phyloP scores from a whole-genome alignment of 1,140 invertebrate genomes.

The Arctopsyche grandis region DNA sequence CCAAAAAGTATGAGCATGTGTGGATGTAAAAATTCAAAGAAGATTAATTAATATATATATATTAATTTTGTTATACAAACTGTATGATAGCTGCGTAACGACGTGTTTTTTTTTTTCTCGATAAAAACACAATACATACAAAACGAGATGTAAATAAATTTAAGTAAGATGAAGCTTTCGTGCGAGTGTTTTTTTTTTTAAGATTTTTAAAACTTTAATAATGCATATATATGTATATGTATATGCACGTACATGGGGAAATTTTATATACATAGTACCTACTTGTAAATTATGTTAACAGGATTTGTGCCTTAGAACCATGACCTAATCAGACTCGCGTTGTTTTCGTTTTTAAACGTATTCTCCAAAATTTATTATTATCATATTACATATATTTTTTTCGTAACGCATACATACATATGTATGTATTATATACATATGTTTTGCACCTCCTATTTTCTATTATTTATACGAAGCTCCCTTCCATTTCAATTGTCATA shows the following conservation, averaged over 20 bases:
- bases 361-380: no score
- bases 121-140: background rate
- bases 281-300: slow-evolving; percentile 33
- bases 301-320: slow-evolving; percentile 43
- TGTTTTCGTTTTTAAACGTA: background rate
- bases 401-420: no score
- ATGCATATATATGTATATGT: no score
- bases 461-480: no score
- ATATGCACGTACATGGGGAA: background rate
- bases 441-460: no score
- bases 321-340: slow-evolving; percentile 30
- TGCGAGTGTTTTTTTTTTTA: background rate
- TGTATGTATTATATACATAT: no score
- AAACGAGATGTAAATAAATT: no score
- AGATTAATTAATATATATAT: slow-evolving; percentile 41
- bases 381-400: no score
- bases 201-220: background rate
- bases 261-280: background rate
- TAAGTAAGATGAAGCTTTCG: no score
- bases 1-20: no score
- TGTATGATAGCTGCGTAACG: background rate
- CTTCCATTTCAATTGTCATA: no score
- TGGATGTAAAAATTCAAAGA: no score
- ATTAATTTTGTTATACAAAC: slow-evolving; percentile 26
- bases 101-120: background rate